Evolutionary conservation across 2,888 invertebrate species (phyloP).

Genomic region (Folsomia manolachei): DNA sequence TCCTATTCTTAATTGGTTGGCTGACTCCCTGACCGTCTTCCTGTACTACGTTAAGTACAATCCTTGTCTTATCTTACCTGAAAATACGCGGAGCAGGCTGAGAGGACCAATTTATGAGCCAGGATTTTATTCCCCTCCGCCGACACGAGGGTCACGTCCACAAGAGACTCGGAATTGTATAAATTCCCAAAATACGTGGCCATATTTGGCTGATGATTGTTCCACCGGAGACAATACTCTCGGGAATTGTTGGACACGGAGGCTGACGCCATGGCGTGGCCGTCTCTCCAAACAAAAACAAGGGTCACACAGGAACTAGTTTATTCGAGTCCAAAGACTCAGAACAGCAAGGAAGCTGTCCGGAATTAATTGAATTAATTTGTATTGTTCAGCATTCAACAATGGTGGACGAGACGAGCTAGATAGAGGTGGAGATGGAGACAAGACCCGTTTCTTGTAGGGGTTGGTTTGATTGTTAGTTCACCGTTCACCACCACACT

Average conservation of each 20-base stretch:
- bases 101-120: constrained; percentile 84
- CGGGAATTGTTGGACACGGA: constrained; percentile 20
- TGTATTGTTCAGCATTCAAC: too few species aligned
- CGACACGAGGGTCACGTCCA: constrained; percentile 80
- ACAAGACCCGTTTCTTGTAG: neutral
- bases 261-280: neutral
- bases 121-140: constrained; percentile 83
- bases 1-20: too few species aligned
- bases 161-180: constrained; percentile 76
- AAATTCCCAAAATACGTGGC: constrained; percentile 83
- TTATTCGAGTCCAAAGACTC: too few species aligned
- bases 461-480: neutral
- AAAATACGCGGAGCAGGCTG: constrained; percentile 90
- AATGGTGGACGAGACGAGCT: neutral
- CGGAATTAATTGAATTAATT: neutral
- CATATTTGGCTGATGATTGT: constrained; percentile 90
- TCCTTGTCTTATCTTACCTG: too few species aligned
- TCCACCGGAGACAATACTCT: constrained; percentile 79
- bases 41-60: too few species aligned
- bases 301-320: too few species aligned
- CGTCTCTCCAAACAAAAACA: too few species aligned
- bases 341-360: neutral
- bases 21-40: too few species aligned
- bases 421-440: neutral
- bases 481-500: neutral